Base-by-base conservation (phyloP, 2,113 vertebrate species). In the Colossoma macropomum region DNA sequence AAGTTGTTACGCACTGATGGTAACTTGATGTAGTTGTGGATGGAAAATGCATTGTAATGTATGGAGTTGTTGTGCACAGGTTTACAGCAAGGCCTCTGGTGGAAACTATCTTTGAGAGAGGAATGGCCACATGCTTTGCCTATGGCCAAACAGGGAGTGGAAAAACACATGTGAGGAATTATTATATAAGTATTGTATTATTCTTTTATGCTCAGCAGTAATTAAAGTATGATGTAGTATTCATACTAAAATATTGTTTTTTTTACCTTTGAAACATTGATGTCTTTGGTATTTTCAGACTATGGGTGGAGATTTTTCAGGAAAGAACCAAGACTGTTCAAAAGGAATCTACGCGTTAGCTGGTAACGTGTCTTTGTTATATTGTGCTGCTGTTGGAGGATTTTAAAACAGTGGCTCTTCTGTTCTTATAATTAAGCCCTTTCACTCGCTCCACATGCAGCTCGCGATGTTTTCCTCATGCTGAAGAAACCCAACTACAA, bases 61-160 rank as follows among this genome's bases (percentile, higher is more conserved):
- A 27, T 45, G 4, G 21, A 25, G 23, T 79, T 45, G 84, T 15
- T 81, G 56, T 41, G 21, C 85, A 28, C 92, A 99, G 98, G 90
- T 99, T 99, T 92, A 99, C 98, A 68, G 98, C 98, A 90, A 94
- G 97, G 87, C 98, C 98, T 19, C 91, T 99, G 77, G 97, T 99
- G 70, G 98, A 99, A 93, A 99, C 98, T 50, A 98, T 99, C 90
- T 99, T 99, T 93, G 97, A 99, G 89, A 95, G 96, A 80, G 98
- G 98, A 80, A 99, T 99, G 98, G 97, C 98, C 65, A 99, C 98
- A 15, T 99, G 98, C 87, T 99, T 99, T 89, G 98, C 98, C 2
- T 99, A 99, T 81, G 97, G 97, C 2, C 98, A 99, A 89, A 99
- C 98, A 38, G 98, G 98, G 90, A 99, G 98, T 93, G 98, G 98